A percentile compares a stretch with the other conserved stretches of the same genome.
Evolutionary conservation across 2,113 vertebrate genomes (phyloP).

Genomic region (Eulemur macaco): DNA sequence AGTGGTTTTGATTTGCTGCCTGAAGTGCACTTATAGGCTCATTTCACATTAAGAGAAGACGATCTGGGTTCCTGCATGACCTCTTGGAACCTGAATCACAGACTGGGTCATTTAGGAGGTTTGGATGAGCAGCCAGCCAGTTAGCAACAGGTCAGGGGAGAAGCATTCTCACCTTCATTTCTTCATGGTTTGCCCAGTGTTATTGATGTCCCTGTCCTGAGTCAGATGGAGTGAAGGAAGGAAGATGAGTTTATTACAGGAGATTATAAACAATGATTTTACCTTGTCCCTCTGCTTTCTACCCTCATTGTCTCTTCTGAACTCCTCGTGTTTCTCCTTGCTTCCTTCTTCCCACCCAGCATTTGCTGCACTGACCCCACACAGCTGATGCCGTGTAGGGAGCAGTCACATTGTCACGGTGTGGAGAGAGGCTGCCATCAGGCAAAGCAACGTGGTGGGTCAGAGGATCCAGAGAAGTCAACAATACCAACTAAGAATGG

Average conservation of each 20-base stretch:
- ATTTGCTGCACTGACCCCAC: not conserved
- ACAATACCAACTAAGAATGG: not conserved
- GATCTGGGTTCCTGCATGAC: slow-evolving; percentile 40
- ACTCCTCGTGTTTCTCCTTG: not conserved
- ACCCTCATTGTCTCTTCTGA: not conserved
- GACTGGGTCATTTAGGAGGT: not conserved
- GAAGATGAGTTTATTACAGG: not conserved
- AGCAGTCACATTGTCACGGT: not conserved
- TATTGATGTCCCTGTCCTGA: not conserved
- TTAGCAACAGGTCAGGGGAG: not conserved
- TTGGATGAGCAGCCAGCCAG: not conserved
- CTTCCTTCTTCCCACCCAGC: not conserved
- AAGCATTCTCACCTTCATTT: not conserved
- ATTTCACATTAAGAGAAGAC: slow-evolving; percentile 55
- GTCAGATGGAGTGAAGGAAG: not conserved
- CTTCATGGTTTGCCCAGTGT: not conserved
- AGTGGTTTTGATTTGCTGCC: slow-evolving; percentile 72
- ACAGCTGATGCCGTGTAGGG: not conserved
- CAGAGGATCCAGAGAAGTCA: not conserved
- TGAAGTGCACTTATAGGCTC: slow-evolving; percentile 57
- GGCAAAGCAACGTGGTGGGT: not conserved
- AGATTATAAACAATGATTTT: not conserved
- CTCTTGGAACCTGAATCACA: slow-evolving; percentile 54
- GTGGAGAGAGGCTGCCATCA: not conserved
- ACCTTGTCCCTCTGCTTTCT: not conserved